Percentiles rank a stretch among this genome's conserved stretches.
Conservation (phyloP, 2,797 vertebrate species). For the Pangasius larnaudii region DNA sequence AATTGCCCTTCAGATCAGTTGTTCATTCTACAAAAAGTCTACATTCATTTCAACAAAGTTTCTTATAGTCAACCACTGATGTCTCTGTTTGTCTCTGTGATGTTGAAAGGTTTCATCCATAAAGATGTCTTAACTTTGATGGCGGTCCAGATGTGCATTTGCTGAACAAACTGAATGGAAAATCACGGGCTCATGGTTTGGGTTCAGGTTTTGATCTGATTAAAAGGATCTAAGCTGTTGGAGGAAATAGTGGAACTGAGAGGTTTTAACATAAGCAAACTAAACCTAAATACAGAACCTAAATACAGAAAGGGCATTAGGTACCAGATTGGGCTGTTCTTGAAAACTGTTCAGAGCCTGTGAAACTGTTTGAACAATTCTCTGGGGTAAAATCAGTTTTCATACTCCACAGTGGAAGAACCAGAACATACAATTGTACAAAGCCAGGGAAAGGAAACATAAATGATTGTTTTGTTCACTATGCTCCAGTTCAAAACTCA, state of each 20-base stretch:
- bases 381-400: background rate
- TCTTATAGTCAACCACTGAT: background rate
- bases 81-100: background rate
- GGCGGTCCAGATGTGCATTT: background rate
- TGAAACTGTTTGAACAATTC: background rate
- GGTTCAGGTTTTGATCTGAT: background rate
- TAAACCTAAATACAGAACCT: background rate
- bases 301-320: background rate
- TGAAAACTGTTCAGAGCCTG: background rate
- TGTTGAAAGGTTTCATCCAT: background rate
- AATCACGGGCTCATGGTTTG: background rate
- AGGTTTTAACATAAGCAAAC: background rate
- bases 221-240: background rate
- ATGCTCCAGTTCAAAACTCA: background rate
- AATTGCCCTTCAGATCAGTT: background rate
- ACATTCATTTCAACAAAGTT: background rate
- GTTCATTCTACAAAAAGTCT: background rate
- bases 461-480: conserved; percentile 13
- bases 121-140: background rate
- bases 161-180: background rate
- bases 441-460: background rate
- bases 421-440: background rate
- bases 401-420: background rate
- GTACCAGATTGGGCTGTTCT: background rate
- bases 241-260: background rate